These are phyloP conservation scores for Argentina silus DNA, from an alignment of 2,797 vertebrate species.

Conservation along the genomic window DNA sequence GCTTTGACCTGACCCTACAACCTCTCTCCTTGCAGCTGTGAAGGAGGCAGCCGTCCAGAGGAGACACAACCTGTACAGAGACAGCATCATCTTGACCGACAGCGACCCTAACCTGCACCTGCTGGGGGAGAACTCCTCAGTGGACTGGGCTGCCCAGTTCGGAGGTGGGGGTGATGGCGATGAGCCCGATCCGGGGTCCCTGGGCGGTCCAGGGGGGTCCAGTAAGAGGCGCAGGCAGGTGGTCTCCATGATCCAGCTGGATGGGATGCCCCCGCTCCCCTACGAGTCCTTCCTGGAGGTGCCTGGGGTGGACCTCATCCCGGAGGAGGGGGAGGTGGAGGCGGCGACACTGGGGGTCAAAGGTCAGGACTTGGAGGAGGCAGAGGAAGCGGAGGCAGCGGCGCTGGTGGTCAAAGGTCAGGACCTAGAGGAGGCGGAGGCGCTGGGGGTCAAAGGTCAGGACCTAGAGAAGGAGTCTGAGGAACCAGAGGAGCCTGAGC, in stretches of 20 bases:
- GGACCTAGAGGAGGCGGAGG: too few species aligned
- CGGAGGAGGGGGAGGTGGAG: conserved; percentile 71
- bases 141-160: conserved; percentile 87
- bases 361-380: background rate
- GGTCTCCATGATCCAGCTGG: conserved; percentile 91
- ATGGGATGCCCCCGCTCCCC: conserved; percentile 66
- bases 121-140: conserved; percentile 78
- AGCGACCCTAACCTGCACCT: conserved; percentile 95
- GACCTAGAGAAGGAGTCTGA: too few species aligned
- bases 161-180: conserved; percentile 44
- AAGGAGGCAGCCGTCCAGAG: conserved; percentile 95
- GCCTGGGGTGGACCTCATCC: conserved; percentile 78
- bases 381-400: background rate
- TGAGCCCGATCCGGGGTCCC: background rate
- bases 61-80: conserved; percentile 94
- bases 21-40: conserved; percentile 79
- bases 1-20: too few species aligned
- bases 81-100: conserved; percentile 93
- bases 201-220: conserved; percentile 16
- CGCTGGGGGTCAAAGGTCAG: conserved; percentile 26
- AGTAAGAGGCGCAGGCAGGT: conserved; percentile 86
- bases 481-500: too few species aligned
- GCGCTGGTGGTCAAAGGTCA: too few species aligned
- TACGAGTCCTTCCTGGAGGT: conserved; percentile 80
- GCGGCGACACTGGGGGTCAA: background rate